Evolutionary conservation across 1,140 invertebrate genomes (phyloP).

Genomic region (Drosophila tsacasi): DNA sequence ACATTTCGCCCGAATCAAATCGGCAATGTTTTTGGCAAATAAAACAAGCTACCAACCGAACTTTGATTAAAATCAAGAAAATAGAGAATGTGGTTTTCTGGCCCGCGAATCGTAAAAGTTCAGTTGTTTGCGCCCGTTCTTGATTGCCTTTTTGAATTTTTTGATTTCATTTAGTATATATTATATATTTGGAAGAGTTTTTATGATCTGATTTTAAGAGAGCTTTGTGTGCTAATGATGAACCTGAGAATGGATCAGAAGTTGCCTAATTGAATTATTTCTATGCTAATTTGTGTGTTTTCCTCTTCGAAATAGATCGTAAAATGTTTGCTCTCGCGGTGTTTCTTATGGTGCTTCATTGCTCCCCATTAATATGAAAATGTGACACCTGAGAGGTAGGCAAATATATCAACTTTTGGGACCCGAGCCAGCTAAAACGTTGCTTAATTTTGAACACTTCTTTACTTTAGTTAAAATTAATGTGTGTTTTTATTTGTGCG

Average conservation of each 20-base stretch:
- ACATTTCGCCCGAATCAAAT: conserved; percentile 42
- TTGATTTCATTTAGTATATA: conserved; percentile 7
- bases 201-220: conserved; percentile 58
- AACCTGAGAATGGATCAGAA: conserved; percentile 57
- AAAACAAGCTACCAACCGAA: conserved; percentile 63
- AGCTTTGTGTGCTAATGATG: conserved; percentile 55
- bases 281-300: conserved; percentile 70
- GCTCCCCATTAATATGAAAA: conserved; percentile 60
- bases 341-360: conserved; percentile 14
- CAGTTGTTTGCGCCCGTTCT: conserved; percentile 45
- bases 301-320: conserved; percentile 46
- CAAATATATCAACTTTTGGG: conserved; percentile 57
- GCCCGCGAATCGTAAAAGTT: conserved; percentile 38
- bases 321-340: conserved; percentile 38
- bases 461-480: conserved; percentile 63
- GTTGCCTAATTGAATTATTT: conserved; percentile 78
- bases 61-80: conserved; percentile 41
- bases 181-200: conserved; percentile 28
- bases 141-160: conserved; percentile 43
- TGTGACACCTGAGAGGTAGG: conserved; percentile 50
- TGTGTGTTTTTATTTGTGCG: conserved; percentile 64
- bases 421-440: conserved; percentile 35
- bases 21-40: conserved; percentile 50
- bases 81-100: conserved; percentile 44
- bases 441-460: conserved; percentile 52